phyloP scores from a whole-genome alignment of 2,113 vertebrate species.

The Dryoscopus gambensis region DNA sequence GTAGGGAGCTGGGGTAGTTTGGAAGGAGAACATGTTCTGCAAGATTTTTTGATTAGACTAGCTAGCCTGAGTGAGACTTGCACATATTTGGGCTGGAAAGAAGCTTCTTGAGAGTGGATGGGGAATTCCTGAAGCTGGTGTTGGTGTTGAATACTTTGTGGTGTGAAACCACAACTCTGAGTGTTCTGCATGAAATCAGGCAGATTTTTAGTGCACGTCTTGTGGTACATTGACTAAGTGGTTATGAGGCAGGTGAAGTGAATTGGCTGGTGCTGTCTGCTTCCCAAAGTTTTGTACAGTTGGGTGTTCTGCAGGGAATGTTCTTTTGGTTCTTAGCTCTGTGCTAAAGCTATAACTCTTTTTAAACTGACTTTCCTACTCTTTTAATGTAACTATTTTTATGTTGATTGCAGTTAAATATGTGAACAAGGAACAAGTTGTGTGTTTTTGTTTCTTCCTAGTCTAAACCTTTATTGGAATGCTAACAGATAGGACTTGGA shows the following conservation, averaged over 20 bases:
- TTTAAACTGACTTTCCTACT: not conserved
- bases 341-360: not conserved
- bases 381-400: not conserved
- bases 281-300: not conserved
- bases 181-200: not conserved
- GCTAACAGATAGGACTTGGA: not conserved
- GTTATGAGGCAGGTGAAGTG: not conserved
- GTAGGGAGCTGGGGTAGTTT: not conserved
- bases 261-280: not conserved
- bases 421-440: not conserved
- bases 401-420: not conserved
- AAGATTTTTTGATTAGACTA: not conserved
- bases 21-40: not conserved
- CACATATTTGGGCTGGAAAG: not conserved
- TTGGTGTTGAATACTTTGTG: not conserved
- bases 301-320: not conserved
- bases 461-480: not conserved
- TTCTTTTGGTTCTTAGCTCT: not conserved
- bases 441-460: not conserved
- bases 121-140: not conserved
- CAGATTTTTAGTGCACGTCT: not conserved
- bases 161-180: not conserved
- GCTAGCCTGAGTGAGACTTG: not conserved
- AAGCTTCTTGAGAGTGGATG: not conserved
- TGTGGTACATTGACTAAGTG: accelerated